phyloP scores from a whole-genome alignment of 2,113 vertebrate genomes.

The Setophaga kirtlandii region DNA sequence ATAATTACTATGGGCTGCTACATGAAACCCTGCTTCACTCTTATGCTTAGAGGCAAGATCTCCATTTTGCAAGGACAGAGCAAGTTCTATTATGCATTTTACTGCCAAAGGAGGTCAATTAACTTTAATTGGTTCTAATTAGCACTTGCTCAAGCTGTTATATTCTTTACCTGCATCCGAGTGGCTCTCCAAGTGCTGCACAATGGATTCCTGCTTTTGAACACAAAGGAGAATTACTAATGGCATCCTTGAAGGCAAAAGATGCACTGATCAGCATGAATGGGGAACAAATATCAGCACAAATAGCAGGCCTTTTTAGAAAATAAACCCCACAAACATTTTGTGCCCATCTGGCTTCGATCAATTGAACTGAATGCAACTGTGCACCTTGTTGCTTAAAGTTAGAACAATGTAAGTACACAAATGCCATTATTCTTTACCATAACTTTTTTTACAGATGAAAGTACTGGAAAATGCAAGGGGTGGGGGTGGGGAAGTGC shows the following conservation, averaged over 20 bases:
- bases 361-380: conserved; percentile 37
- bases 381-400: background rate
- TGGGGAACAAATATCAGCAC: conserved; percentile 2
- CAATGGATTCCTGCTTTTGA: conserved; percentile 60
- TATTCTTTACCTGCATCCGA: conserved; percentile 67
- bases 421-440: conserved; percentile 13
- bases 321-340: background rate
- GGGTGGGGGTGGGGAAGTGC: too few relatives aligned
- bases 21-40: conserved; percentile 14
- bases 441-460: background rate
- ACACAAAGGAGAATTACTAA: conserved; percentile 55
- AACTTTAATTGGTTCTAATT: conserved; percentile 72
- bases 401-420: background rate
- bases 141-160: conserved; percentile 66
- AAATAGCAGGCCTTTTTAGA: background rate
- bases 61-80: conserved; percentile 63
- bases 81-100: conserved; percentile 55
- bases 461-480: background rate
- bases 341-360: conserved; percentile 26
- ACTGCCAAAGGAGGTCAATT: conserved; percentile 67
- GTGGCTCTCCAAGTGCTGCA: conserved; percentile 55
- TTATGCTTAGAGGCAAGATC: conserved; percentile 32
- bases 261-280: conserved; percentile 55
- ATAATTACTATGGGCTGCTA: conserved; percentile 32
- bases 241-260: conserved; percentile 60